Evolutionary conservation across 1,140 invertebrate species (phyloP).

Genomic region (Maconellicoccus hirsutus): DNA sequence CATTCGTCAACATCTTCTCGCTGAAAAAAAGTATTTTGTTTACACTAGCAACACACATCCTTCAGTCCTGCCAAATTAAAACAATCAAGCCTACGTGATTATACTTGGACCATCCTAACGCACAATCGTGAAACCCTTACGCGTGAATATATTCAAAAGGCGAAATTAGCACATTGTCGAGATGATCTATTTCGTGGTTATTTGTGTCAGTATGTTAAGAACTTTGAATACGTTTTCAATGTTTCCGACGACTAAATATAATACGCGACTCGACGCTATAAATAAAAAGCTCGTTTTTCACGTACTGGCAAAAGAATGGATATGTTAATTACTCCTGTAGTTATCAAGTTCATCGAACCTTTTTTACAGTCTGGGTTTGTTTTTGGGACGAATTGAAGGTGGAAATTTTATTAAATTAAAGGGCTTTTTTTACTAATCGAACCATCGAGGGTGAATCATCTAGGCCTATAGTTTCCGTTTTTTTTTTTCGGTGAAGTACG

Average conservation of each 20-base stretch:
- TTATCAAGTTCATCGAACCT: too few species aligned
- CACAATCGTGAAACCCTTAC: not conserved
- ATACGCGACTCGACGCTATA: not conserved
- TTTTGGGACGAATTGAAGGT: too few species aligned
- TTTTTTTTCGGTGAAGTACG: too few species aligned
- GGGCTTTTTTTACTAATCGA: too few species aligned
- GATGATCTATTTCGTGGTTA: not conserved
- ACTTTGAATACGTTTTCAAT: slow-evolving; percentile 9
- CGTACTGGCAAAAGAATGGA: not conserved
- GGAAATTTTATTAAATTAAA: too few species aligned
- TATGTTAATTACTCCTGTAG: not conserved
- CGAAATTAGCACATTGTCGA: not conserved
- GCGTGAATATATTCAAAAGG: not conserved
- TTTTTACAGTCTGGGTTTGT: too few species aligned
- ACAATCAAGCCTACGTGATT: not conserved
- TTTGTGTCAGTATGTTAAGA: slow-evolving; percentile 12
- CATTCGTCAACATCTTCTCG: not conserved
- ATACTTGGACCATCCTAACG: not conserved
- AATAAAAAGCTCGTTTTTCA: not conserved
- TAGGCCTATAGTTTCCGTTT: too few species aligned
- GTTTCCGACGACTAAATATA: not conserved
- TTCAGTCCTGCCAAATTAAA: not conserved
- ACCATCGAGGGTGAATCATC: too few species aligned
- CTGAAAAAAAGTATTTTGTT: not conserved
- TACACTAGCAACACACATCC: not conserved